Evolutionary conservation across 2,113 vertebrate species (phyloP).

Genomic region (Engraulis encrasicolus): DNA sequence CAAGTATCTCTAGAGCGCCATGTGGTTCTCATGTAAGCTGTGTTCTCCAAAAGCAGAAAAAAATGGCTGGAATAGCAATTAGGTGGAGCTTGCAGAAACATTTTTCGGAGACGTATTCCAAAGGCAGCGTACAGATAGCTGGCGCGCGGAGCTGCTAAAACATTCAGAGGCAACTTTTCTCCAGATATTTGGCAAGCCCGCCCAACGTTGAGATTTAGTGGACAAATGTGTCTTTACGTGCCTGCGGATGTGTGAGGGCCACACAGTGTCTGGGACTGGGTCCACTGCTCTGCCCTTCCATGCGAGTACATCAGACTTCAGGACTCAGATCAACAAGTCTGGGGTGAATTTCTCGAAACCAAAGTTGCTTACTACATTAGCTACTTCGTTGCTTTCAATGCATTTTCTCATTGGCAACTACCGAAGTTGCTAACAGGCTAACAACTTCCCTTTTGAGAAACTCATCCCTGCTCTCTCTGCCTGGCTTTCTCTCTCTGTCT

Average conservation of each 20-base stretch:
- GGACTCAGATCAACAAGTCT: no score
- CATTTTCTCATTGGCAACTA: no score
- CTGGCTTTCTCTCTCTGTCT: no score
- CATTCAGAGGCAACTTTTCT: constrained; percentile 5
- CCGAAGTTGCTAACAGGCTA: no score
- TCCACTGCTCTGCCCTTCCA: neutral
- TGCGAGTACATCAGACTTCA: neutral
- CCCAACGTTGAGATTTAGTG: constrained; percentile 28
- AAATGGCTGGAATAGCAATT: neutral
- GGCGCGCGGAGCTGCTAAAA: neutral
- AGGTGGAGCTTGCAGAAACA: neutral
- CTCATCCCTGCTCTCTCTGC: no score
- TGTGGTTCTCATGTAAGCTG: constrained; percentile 12
- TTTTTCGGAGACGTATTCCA: neutral
- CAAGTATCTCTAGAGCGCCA: neutral
- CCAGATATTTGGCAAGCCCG: constrained; percentile 23
- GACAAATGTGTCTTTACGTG: constrained; percentile 12
- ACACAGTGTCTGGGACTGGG: neutral
- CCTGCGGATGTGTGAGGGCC: neutral
- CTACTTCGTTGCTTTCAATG: no score
- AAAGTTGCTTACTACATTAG: no score
- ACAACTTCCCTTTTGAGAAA: no score
- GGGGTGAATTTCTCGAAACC: no score
- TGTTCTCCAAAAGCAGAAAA: neutral
- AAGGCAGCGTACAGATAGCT: neutral